These are phyloP conservation scores for Stictonetta naevosa DNA, from an alignment of 2,113 vertebrate genomes.

Conservation along the genomic window DNA sequence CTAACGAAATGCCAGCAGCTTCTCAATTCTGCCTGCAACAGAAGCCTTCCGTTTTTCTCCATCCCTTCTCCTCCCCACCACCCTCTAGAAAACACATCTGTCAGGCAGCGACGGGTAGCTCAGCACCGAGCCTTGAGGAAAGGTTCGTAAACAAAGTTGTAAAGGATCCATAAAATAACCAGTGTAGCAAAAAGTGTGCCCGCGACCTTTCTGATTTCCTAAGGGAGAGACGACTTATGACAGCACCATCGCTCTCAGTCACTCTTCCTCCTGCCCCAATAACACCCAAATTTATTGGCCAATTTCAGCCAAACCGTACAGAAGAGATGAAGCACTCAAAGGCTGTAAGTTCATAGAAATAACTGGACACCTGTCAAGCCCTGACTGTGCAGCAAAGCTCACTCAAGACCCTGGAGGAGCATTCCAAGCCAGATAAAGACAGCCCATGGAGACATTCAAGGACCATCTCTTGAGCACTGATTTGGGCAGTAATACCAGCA, in stretches of 20 bases:
- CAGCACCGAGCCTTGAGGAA: neutral
- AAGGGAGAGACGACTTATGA: neutral
- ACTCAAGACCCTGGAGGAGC: neutral
- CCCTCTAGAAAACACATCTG: neutral
- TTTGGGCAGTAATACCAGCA: neutral
- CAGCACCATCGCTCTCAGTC: neutral
- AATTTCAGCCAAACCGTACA: neutral
- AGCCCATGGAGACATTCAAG: neutral
- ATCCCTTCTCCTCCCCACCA: neutral
- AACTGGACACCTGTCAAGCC: neutral
- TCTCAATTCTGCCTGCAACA: neutral
- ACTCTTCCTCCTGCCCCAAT: neutral
- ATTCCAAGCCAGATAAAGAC: neutral
- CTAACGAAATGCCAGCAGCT: neutral
- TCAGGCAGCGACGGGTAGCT: neutral
- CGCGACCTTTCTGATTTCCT: neutral
- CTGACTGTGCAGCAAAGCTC: neutral
- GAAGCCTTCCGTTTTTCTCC: neutral
- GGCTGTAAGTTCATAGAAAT: neutral
- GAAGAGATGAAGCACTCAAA: neutral
- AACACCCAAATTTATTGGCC: neutral
- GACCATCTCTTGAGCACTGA: neutral
- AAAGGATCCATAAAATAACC: constrained; percentile 4
- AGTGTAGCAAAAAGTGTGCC: neutral
- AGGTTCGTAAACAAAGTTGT: neutral